A percentile compares a stretch with the other conserved stretches of the same genome.
phyloP scores from a whole-genome alignment of 2,797 vertebrate genomes.

The Megalops cyprinoides region DNA sequence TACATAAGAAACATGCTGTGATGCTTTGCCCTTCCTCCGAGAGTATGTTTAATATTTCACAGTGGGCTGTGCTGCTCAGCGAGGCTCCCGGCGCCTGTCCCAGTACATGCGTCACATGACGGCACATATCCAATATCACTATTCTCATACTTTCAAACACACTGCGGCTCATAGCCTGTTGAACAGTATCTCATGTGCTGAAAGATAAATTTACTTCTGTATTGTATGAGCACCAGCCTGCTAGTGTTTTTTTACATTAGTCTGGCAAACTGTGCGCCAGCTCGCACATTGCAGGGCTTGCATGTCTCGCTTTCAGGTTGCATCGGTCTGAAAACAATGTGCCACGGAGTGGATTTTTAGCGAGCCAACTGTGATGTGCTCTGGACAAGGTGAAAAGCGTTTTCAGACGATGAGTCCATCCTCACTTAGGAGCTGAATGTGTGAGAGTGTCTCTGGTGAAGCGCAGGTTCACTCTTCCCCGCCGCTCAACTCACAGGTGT shows the following conservation, averaged over 20 bases:
- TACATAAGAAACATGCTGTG: too few relatives aligned
- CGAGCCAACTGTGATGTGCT: too few relatives aligned
- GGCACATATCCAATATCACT: constrained; percentile 28
- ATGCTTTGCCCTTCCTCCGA: too few relatives aligned
- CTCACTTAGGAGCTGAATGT: too few relatives aligned
- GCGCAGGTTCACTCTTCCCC: too few relatives aligned
- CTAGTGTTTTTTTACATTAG: constrained; percentile 30
- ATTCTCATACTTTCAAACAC: constrained; percentile 36
- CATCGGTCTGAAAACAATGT: constrained; percentile 18
- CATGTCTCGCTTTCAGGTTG: constrained; percentile 19
- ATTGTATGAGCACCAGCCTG: constrained; percentile 30
- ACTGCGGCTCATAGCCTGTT: not conserved
- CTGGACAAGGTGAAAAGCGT: not conserved
- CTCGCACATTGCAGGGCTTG: constrained; percentile 24
- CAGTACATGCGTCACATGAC: constrained; percentile 11
- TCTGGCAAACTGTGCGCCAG: constrained; percentile 31
- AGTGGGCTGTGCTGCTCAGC: not conserved
- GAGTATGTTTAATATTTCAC: too few relatives aligned
- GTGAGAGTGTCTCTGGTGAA: too few relatives aligned
- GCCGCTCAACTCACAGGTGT: not conserved
- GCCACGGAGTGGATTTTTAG: constrained; percentile 23
- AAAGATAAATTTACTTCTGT: constrained; percentile 27
- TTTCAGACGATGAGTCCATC: not conserved
- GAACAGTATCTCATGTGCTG: constrained; percentile 28
- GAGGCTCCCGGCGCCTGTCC: not conserved